phyloP scores from a whole-genome alignment of 2,797 vertebrate genomes.

The Muraenolepis orangiensis region DNA sequence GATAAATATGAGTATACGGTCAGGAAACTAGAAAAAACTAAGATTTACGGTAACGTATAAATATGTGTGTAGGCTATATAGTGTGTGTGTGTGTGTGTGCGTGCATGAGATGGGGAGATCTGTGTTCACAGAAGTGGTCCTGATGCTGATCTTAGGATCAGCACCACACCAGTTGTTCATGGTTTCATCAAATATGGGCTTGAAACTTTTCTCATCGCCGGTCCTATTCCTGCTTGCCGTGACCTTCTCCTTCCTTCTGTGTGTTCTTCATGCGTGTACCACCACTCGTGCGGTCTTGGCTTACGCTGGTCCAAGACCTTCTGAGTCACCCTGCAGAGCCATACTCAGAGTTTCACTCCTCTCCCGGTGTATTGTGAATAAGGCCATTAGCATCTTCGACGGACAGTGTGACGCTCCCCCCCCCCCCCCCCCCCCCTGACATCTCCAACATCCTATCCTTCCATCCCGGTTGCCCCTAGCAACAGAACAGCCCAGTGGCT shows the following conservation, averaged over 20 bases:
- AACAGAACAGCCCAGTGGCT: conserved; percentile 38
- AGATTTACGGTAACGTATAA: too few species aligned
- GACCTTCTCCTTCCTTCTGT: neutral
- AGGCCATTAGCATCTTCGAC: conserved; percentile 44
- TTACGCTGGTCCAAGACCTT: neutral
- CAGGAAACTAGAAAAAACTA: too few species aligned
- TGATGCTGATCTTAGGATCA: too few species aligned
- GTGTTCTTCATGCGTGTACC: neutral
- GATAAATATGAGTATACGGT: too few species aligned
- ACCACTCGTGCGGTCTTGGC: neutral
- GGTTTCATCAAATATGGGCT: neutral
- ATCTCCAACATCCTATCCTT: conserved; percentile 31
- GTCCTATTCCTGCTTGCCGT: neutral
- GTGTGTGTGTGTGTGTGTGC: too few species aligned
- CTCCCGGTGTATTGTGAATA: conserved; percentile 27
- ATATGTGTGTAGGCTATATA: too few species aligned
- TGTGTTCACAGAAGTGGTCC: too few species aligned
- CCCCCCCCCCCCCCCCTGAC: neutral
- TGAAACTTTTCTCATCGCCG: neutral
- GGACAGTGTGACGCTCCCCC: conserved; percentile 30
- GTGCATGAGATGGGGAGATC: too few species aligned
- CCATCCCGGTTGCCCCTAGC: conserved; percentile 58
- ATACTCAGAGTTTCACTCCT: too few species aligned
- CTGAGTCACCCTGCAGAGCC: too few species aligned
- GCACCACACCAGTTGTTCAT: too few species aligned